Percentiles rank a stretch among this genome's conserved stretches.
Evolutionary conservation across 2,888 invertebrate species (phyloP).

Genomic region (Patella ulyssiponensis): DNA sequence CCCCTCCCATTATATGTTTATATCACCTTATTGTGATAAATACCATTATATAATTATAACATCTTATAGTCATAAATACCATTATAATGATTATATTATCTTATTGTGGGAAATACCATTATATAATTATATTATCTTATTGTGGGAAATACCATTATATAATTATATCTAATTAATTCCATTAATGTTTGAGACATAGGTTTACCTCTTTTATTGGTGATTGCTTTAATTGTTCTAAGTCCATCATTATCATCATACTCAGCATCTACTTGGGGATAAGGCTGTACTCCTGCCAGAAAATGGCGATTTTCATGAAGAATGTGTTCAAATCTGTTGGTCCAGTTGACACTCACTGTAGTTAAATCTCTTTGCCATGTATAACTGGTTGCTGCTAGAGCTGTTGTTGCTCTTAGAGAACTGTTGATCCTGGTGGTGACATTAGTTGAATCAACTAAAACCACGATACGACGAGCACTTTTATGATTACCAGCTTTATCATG

Average conservation of each 20-base stretch:
- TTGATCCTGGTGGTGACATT: background rate
- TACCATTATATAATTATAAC: too few relatives aligned
- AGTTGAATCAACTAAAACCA: conserved; percentile 22
- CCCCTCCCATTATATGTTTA: too few relatives aligned
- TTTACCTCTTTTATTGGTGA: conserved; percentile 29
- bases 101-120: too few relatives aligned
- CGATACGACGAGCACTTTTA: conserved; percentile 18
- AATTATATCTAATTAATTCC: too few relatives aligned
- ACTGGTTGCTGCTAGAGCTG: conserved; percentile 17
- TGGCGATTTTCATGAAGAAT: conserved; percentile 14
- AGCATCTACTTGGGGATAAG: conserved; percentile 12
- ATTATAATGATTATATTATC: too few relatives aligned
- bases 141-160: too few relatives aligned
- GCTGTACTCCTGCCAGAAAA: conserved; percentile 18
- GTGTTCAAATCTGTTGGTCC: conserved; percentile 23
- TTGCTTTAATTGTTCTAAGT: conserved; percentile 16
- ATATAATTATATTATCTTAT: too few relatives aligned
- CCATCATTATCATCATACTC: conserved; percentile 35
- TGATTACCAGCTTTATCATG: conserved; percentile 30
- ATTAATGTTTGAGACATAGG: background rate
- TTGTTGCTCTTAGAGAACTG: conserved; percentile 13
- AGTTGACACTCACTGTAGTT: conserved; percentile 1
- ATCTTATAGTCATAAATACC: too few relatives aligned
- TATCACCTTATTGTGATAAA: too few relatives aligned
- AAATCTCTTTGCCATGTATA: conserved; percentile 20